Conservation (phyloP, 2,797 vertebrate species). For the Balearica regulorum region DNA sequence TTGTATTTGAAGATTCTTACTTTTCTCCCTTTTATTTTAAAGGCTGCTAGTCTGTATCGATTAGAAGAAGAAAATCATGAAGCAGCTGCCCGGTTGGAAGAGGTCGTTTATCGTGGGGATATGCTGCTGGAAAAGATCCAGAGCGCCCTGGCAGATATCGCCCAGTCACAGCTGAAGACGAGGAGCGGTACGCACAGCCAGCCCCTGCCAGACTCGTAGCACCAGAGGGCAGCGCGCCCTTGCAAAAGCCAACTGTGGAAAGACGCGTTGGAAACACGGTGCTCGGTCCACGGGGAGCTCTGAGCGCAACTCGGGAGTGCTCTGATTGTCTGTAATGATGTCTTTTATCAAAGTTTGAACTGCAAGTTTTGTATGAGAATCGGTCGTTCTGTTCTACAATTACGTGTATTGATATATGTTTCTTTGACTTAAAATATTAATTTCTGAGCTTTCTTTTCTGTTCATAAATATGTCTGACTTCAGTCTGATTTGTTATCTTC, state of each 20-base stretch:
- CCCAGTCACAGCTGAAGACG: conserved; percentile 94
- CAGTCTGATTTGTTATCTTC: not conserved
- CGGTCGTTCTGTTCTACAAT: not conserved
- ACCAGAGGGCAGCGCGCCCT: not conserved
- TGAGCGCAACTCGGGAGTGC: not conserved
- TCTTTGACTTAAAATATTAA: not conserved
- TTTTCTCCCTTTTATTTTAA: not conserved
- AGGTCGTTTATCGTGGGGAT: conserved; percentile 91
- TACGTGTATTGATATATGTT: not conserved
- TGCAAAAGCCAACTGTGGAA: not conserved
- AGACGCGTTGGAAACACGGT: not conserved
- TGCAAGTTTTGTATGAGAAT: not conserved
- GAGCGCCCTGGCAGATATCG: conserved; percentile 93
- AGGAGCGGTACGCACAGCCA: conserved; percentile 84
- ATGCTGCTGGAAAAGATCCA: conserved; percentile 96
- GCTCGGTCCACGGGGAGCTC: not conserved
- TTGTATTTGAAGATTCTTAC: not conserved
- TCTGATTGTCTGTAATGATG: rapidly evolving
- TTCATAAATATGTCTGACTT: not conserved
- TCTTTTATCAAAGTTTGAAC: not conserved
- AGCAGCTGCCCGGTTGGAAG: conserved; percentile 89
- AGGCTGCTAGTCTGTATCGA: conserved; percentile 92
- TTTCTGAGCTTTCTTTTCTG: not conserved
- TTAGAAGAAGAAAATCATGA: conserved; percentile 97
- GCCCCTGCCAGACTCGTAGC: conserved; percentile 81